Evolutionary conservation across 2,888 invertebrate species (phyloP).

Genomic region (Sceliomorpha sp.): DNA sequence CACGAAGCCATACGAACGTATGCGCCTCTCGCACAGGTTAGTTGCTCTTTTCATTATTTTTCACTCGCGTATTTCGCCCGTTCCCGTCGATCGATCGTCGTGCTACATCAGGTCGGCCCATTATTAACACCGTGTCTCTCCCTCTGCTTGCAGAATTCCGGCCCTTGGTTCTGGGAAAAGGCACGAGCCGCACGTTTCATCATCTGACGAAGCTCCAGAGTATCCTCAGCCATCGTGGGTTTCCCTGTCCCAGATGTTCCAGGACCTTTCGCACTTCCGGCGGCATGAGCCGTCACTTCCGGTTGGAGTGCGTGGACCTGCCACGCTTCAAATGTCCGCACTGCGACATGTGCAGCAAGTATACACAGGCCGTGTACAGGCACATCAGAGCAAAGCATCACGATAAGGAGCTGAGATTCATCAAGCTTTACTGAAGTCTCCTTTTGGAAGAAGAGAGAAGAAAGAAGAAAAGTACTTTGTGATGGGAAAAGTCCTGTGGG

Average conservation of each 20-base stretch:
- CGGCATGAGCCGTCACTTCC: conserved; percentile 68
- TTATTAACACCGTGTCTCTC: too few species aligned
- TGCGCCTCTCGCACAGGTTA: not conserved
- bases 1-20: not conserved
- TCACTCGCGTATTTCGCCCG: too few species aligned
- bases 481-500: too few species aligned
- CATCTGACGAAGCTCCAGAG: conserved; percentile 3
- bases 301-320: conserved; percentile 67
- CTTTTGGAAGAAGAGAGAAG: too few species aligned
- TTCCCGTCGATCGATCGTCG: too few species aligned
- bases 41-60: not conserved
- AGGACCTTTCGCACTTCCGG: conserved; percentile 65
- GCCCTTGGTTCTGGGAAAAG: conserved; percentile 58
- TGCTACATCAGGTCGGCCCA: too few species aligned
- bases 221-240: conserved; percentile 50
- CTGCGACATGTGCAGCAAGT: conserved; percentile 72
- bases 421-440: conserved; percentile 64
- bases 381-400: conserved; percentile 67
- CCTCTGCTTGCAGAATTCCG: conserved; percentile 67
- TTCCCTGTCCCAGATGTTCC: conserved; percentile 67
- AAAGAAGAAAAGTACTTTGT: not conserved
- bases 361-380: conserved; percentile 63
- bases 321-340: conserved; percentile 74
- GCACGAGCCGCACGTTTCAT: conserved; percentile 1
- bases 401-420: conserved; percentile 63